phyloP scores from a whole-genome alignment of 2,888 invertebrate genomes.

The Listrodromus nycthemerus region DNA sequence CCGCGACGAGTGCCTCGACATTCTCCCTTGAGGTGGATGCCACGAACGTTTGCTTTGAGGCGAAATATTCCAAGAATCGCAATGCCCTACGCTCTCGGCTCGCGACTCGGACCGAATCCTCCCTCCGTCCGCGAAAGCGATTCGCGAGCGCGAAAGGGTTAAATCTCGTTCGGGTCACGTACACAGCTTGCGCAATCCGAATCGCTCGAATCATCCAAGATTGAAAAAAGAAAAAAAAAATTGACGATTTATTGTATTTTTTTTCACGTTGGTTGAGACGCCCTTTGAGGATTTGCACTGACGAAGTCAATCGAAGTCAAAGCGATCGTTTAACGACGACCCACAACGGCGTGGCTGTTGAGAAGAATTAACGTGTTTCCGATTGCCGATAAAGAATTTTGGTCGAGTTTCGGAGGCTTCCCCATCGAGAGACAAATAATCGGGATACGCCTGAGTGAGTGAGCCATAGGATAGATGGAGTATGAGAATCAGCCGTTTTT shows the following conservation, averaged over 20 bases:
- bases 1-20: constrained; percentile 72
- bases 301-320: not conserved
- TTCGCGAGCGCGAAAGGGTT: constrained; percentile 27
- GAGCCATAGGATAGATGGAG: constrained; percentile 51
- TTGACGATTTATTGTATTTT: not conserved
- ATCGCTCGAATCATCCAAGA: not conserved
- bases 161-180: constrained; percentile 14
- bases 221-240: not conserved
- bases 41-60: constrained; percentile 83
- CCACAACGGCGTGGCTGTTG: constrained; percentile 33
- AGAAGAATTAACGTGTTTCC: constrained; percentile 57
- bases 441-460: constrained; percentile 9
- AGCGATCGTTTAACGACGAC: constrained; percentile 51
- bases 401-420: constrained; percentile 30
- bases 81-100: constrained; percentile 68
- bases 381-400: constrained; percentile 58
- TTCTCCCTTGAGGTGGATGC: constrained; percentile 80
- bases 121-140: constrained; percentile 21
- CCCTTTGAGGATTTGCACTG: constrained; percentile 23
- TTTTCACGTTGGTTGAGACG: not conserved
- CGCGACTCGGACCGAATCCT: not conserved
- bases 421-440: constrained; percentile 51
- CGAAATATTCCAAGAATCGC: constrained; percentile 82
- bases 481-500: constrained; percentile 47
- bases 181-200: not conserved